Base-by-base conservation (phyloP, 2,888 invertebrate species). In the Psococerastis gibbosa region DNA sequence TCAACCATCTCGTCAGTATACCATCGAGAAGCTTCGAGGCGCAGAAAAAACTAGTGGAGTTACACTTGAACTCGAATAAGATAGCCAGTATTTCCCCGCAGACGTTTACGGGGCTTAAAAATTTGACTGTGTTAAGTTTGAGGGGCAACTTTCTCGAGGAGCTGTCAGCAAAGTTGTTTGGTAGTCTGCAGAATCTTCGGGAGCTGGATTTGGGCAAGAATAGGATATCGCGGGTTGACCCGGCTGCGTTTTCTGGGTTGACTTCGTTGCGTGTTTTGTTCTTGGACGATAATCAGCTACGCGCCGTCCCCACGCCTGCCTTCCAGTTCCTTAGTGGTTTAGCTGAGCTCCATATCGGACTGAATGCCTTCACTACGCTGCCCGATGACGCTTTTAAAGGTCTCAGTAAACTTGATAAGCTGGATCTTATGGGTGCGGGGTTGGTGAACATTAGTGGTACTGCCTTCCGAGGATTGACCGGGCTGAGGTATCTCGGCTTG, bases 191-290 rank as follows among this genome's bases (percentile, higher is more conserved):
- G 1, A 77, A 78, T 58, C 66, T 88, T 51, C 83, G 84, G 57
- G 87, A 88, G 60, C 66, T 88, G 42, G 85, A 88, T 63, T 66
- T 88, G 47, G 85, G 85, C 13, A 77, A 83, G 60, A 87, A 88
- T 59, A 72, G 84, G 53, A 84, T 88, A 56, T 76, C 78, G 15
- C 72, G 73, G 54, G 78, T 88, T 35, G 83, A 85, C 54, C 70
- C 76, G 0, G 69, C 69, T 49, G 81, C 85, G 2, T 81, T 88
- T 53, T 73, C 77, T 43, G 83, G 81, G 2, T 60, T 88, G 43
- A 65, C 70, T 3, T 75, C 79, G n/a, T 64, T 88, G 45, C 68
- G 83, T 48, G 78, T 85, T 16, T 64, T 88, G 11, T 83, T 82
- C 59, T 64, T 88, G 49, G 85, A 88, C 55, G 85, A 87, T 57